Conservation (phyloP, 2,113 vertebrate genomes). For the Acanthisitta chloris region DNA sequence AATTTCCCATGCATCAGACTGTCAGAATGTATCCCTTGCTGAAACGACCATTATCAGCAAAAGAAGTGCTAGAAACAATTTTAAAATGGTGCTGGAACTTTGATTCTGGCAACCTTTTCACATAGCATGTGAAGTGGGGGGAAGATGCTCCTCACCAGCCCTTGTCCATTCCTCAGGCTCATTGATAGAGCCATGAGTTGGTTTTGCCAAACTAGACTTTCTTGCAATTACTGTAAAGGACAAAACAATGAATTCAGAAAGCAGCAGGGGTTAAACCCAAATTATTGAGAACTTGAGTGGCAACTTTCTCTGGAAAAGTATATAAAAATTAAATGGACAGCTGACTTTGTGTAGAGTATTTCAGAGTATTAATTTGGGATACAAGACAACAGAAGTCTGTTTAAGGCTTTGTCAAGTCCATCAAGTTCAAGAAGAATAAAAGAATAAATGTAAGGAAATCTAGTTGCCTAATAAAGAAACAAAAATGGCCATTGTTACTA, state of each 20-base stretch:
- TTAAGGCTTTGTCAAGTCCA: not conserved
- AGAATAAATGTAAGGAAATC: not conserved
- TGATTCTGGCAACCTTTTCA: not conserved
- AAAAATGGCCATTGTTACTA: not conserved
- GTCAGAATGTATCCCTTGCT: not conserved
- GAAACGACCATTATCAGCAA: not conserved
- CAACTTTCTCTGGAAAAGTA: not conserved
- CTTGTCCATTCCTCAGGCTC: not conserved
- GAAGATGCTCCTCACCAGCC: not conserved
- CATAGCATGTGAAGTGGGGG: not conserved
- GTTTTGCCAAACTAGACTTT: accelerated
- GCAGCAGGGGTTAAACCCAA: not conserved
- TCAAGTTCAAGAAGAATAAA: not conserved
- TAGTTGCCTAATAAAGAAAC: not conserved
- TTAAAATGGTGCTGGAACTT: not conserved
- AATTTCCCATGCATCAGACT: not conserved
- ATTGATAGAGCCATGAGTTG: accelerated
- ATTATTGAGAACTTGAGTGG: not conserved
- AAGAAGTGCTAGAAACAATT: not conserved
- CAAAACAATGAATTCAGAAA: not conserved
- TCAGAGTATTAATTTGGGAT: not conserved
- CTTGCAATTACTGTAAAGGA: not conserved
- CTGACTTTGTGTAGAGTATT: not conserved
- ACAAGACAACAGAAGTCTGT: not conserved
- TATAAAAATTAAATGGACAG: not conserved